Percentiles rank a stretch among this genome's conserved stretches.
Conservation (phyloP, 2,797 vertebrate species). For the Tachyglossus aculeatus region DNA sequence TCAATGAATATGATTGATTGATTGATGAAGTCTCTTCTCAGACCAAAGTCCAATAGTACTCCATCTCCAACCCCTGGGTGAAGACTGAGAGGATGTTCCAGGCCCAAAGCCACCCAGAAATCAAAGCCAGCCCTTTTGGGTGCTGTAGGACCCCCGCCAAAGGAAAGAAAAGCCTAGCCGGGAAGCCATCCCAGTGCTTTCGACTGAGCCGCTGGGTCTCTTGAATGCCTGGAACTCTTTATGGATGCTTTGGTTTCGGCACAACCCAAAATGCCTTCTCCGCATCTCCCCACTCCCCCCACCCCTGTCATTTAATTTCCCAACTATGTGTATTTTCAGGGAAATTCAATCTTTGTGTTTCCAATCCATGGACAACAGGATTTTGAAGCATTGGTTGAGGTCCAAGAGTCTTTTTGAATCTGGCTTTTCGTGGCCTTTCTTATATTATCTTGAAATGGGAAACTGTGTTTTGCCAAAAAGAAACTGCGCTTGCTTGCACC, state of each 20-base stretch:
- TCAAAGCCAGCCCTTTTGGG: too few species aligned
- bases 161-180: too few species aligned
- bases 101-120: too few species aligned
- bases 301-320: background rate
- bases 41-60: too few species aligned
- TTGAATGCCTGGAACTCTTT: too few species aligned
- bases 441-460: constrained; percentile 31
- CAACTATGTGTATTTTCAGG: constrained; percentile 1
- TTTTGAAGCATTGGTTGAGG: constrained; percentile 1
- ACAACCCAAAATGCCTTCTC: background rate
- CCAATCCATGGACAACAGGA: constrained; percentile 12
- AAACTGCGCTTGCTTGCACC: constrained; percentile 52
- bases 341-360: constrained; percentile 9
- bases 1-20: too few species aligned
- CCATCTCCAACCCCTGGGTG: too few species aligned
- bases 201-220: too few species aligned
- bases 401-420: constrained; percentile 18
- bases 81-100: too few species aligned
- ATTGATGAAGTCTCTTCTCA: too few species aligned
- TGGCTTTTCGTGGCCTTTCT: constrained; percentile 3
- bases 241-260: constrained; percentile 7
- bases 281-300: background rate
- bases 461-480: constrained; percentile 49
- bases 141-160: too few species aligned
- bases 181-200: too few species aligned